Evolutionary conservation across 2,888 invertebrate genomes (phyloP).

Genomic region (Agriopis marginaria): DNA sequence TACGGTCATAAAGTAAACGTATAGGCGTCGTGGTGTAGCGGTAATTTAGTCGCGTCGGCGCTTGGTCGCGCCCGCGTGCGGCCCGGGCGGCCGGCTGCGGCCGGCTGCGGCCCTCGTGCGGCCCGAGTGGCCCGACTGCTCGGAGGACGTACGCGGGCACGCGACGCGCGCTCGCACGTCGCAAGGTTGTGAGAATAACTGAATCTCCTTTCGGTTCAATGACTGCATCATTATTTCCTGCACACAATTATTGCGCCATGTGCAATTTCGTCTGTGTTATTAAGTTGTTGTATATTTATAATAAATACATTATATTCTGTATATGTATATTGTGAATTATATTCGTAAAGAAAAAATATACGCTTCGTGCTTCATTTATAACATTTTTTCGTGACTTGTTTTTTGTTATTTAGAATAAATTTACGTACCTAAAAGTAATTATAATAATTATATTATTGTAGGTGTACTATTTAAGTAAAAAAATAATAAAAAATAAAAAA

Average conservation of each 20-base stretch:
- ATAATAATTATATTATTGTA: slow-evolving; percentile 84
- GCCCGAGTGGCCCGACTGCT: slow-evolving; percentile 35
- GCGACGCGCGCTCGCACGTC: slow-evolving; percentile 48
- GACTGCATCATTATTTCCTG: slow-evolving; percentile 82
- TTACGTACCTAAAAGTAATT: slow-evolving; percentile 86
- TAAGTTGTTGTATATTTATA: slow-evolving; percentile 86
- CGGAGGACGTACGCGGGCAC: slow-evolving; percentile 22
- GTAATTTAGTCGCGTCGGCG: slow-evolving; percentile 51
- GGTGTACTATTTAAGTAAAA: slow-evolving; percentile 63
- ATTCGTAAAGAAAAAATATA: slow-evolving; percentile 82
- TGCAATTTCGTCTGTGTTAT: slow-evolving; percentile 86
- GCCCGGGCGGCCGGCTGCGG: slow-evolving; percentile 21
- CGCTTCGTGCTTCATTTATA: slow-evolving; percentile 85
- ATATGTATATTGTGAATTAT: slow-evolving; percentile 86
- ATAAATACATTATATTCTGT: slow-evolving; percentile 78
- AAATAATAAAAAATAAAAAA: slow-evolving; percentile 65
- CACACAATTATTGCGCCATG: slow-evolving; percentile 81
- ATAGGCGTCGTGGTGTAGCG: slow-evolving; percentile 70
- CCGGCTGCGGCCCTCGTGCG: slow-evolving; percentile 35
- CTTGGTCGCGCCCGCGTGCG: slow-evolving; percentile 37
- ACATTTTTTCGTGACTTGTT: slow-evolving; percentile 84
- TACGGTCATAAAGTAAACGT: slow-evolving; percentile 55
- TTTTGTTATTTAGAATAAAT: slow-evolving; percentile 86
- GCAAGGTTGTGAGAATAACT: slow-evolving; percentile 79
- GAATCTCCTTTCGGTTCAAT: slow-evolving; percentile 84